A percentile compares a stretch with the other conserved stretches of the same genome.
phyloP scores from a whole-genome alignment of 1,140 invertebrate species.

The Lordiphosa stackelbergi region DNA sequence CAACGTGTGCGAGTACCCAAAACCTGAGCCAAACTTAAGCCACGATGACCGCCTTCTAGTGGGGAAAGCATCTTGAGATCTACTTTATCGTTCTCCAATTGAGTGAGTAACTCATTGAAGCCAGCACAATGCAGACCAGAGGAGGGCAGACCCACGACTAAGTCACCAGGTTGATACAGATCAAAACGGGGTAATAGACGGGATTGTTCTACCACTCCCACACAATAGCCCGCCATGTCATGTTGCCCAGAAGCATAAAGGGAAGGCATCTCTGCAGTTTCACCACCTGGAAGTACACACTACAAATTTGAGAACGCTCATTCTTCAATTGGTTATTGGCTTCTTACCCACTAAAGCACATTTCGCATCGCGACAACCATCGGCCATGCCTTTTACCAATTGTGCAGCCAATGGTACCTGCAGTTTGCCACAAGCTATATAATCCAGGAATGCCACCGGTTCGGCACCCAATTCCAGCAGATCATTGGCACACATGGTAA shows the following conservation, averaged over 20 bases:
- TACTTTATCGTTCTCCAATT: slow-evolving; percentile 78
- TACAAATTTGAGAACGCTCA: background rate
- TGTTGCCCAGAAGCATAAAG: slow-evolving; percentile 90
- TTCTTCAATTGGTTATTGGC: background rate
- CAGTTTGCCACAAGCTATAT: slow-evolving; percentile 94
- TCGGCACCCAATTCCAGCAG: slow-evolving; percentile 95
- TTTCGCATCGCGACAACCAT: slow-evolving; percentile 90
- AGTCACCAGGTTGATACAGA: slow-evolving; percentile 84
- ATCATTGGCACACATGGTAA: slow-evolving; percentile 99
- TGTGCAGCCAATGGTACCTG: slow-evolving; percentile 85
- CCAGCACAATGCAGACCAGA: slow-evolving; percentile 94
- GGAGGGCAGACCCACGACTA: slow-evolving; percentile 89
- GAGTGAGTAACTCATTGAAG: slow-evolving; percentile 88
- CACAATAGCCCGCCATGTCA: slow-evolving; percentile 95
- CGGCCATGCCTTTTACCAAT: slow-evolving; percentile 90
- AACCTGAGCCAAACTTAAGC: slow-evolving; percentile 79
- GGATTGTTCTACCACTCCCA: slow-evolving; percentile 88
- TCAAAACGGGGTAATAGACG: slow-evolving; percentile 83
- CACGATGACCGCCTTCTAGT: slow-evolving; percentile 18
- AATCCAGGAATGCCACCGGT: slow-evolving; percentile 97
- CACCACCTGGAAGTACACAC: slow-evolving; percentile 83
- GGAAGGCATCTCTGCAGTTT: slow-evolving; percentile 97
- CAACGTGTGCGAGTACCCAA: slow-evolving; percentile 92
- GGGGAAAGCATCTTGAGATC: slow-evolving; percentile 43
- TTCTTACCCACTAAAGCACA: slow-evolving; percentile 91